Conservation (phyloP, 2,113 vertebrate genomes). For the Pollimyrus isidori region DNA sequence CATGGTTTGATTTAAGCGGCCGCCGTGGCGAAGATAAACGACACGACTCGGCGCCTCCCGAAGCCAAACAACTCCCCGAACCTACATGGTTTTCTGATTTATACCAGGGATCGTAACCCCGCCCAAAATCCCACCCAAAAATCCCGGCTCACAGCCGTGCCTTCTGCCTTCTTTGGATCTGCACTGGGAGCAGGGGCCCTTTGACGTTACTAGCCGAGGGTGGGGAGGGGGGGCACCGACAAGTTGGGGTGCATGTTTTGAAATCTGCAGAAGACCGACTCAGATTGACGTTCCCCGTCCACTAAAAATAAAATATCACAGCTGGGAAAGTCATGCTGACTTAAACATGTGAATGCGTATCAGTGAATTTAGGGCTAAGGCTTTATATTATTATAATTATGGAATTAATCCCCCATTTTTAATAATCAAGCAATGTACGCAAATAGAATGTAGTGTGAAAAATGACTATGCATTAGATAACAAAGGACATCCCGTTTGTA, state of each 20-base stretch:
- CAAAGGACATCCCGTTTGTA: background rate
- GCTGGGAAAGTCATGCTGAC: background rate
- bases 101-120: conserved; percentile 30
- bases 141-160: conserved; percentile 11
- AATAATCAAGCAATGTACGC: background rate
- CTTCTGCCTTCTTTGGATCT: conserved; percentile 28
- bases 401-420: background rate
- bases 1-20: conserved; percentile 22
- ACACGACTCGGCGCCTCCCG: conserved; percentile 12
- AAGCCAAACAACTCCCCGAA: conserved; percentile 19
- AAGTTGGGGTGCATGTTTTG: conserved; percentile 10
- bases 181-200: conserved; percentile 7
- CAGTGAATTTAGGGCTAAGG: background rate
- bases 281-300: background rate
- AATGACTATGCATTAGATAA: background rate
- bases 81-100: conserved; percentile 34
- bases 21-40: conserved; percentile 9
- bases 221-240: background rate
- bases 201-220: conserved; percentile 16
- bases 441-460: background rate
- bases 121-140: conserved; percentile 32
- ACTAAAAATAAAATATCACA: conserved; percentile 14
- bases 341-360: background rate
- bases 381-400: background rate
- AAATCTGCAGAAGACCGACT: background rate